phyloP scores from a whole-genome alignment of 2,113 vertebrate genomes.

The Epinephelus lanceolatus region DNA sequence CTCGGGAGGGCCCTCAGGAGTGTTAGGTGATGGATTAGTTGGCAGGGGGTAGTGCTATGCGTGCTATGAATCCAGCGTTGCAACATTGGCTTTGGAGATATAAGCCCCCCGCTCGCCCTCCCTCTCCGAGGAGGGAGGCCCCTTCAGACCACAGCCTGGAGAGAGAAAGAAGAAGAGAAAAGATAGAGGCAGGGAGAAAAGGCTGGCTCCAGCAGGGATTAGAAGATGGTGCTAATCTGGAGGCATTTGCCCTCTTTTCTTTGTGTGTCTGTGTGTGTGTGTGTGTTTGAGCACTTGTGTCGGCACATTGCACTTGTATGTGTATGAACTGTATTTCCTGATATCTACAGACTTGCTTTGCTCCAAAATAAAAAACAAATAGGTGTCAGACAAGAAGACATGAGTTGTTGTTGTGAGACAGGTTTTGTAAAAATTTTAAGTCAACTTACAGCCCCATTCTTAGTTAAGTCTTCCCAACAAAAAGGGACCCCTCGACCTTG shows the following conservation, averaged over 20 bases:
- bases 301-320: slow-evolving; percentile 31
- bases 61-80: slow-evolving; percentile 67
- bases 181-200: slow-evolving; percentile 66
- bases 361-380: slow-evolving; percentile 13
- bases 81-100: slow-evolving; percentile 81
- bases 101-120: slow-evolving; percentile 68
- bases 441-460: slow-evolving; percentile 6
- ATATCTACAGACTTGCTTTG: slow-evolving; percentile 11
- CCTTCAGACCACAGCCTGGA: slow-evolving; percentile 85
- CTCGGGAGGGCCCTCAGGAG: slow-evolving; percentile 74
- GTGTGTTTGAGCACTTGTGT: slow-evolving; percentile 14
- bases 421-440: slow-evolving; percentile 4
- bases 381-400: background rate
- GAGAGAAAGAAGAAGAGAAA: slow-evolving; percentile 62
- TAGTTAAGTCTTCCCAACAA: slow-evolving; percentile 15
- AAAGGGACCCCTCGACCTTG: slow-evolving; percentile 86
- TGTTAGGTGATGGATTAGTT: slow-evolving; percentile 75
- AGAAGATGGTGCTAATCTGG: slow-evolving; percentile 87
- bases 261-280: slow-evolving; percentile 42
- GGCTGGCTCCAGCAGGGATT: slow-evolving; percentile 81
- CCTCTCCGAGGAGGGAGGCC: slow-evolving; percentile 74
- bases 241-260: slow-evolving; percentile 83
- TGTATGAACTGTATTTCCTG: slow-evolving; percentile 35
- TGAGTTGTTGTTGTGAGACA: background rate
- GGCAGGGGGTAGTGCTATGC: slow-evolving; percentile 71